These are phyloP conservation scores for Chydorus sphaericus DNA, from an alignment of 2,888 invertebrate species.

Conservation along the genomic window DNA sequence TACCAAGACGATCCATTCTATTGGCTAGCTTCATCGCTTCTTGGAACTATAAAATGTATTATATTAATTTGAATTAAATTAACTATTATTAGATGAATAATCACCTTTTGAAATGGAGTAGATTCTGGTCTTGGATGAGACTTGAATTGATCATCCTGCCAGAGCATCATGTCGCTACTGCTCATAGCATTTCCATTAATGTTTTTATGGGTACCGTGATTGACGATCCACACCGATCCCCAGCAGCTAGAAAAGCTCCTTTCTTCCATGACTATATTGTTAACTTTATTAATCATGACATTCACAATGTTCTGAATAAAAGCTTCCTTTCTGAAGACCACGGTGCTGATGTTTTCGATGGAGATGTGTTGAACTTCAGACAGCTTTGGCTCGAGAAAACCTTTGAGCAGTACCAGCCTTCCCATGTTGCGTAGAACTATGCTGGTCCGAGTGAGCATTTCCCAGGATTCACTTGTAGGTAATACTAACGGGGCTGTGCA, in stretches of 20 bases:
- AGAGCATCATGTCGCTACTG: background rate
- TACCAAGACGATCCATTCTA: too few species aligned
- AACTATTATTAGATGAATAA: too few species aligned
- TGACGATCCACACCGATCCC: background rate
- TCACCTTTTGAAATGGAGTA: background rate
- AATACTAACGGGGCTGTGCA: too few species aligned
- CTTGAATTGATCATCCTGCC: background rate
- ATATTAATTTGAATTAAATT: too few species aligned
- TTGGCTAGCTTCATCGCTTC: too few species aligned
- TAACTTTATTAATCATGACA: background rate
- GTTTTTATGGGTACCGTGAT: background rate
- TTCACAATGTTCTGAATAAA: background rate
- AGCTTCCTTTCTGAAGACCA: background rate
- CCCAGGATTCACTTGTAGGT: too few species aligned
- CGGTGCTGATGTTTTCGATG: background rate
- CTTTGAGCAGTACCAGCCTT: too few species aligned
- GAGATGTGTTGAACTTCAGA: too few species aligned
- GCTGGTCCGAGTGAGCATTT: too few species aligned
- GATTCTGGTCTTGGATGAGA: background rate
- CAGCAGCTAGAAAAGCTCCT: background rate
- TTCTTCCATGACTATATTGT: background rate
- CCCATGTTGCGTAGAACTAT: too few species aligned
- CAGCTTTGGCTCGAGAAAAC: too few species aligned
- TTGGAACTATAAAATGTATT: too few species aligned
- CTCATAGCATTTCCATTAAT: background rate